Evolutionary conservation across 2,888 invertebrate genomes (phyloP).

Genomic region (Nesidiocoris tenuis): DNA sequence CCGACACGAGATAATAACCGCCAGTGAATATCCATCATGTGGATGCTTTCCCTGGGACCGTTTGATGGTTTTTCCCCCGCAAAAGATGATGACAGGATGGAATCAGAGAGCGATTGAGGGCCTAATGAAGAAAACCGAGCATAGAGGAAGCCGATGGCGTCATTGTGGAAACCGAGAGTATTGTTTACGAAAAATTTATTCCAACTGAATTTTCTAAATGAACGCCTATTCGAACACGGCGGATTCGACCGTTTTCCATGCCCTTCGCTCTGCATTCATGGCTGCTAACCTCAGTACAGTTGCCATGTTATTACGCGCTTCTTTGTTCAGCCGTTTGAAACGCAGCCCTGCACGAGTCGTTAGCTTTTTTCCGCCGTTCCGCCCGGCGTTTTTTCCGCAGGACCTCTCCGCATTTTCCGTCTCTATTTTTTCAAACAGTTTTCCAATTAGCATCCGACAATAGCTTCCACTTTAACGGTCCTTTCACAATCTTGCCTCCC

Average conservation of each 20-base stretch:
- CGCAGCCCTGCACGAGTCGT: constrained; percentile 5
- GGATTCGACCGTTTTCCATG: no score
- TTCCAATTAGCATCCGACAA: constrained; percentile 38
- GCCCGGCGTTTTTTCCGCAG: neutral
- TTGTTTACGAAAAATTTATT: no score
- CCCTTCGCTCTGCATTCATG: no score
- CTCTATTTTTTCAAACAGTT: constrained; percentile 33
- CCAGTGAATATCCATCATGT: constrained; percentile 44
- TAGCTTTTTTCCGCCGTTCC: constrained; percentile 13
- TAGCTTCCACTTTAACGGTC: constrained; percentile 39
- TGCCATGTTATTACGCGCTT: no score
- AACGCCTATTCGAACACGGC: no score
- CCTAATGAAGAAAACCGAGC: no score
- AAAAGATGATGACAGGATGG: neutral
- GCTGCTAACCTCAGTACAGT: no score
- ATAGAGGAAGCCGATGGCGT: no score
- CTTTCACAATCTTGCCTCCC: constrained; percentile 32
- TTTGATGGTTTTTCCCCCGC: neutral
- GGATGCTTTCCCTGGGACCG: neutral
- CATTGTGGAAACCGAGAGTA: no score
- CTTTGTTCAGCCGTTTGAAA: neutral
- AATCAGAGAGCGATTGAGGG: no score
- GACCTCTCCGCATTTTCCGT: neutral
- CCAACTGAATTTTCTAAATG: no score
- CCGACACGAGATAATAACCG: constrained; percentile 42